phyloP scores from a whole-genome alignment of 2,113 vertebrate genomes.

The Bubo scandiacus region DNA sequence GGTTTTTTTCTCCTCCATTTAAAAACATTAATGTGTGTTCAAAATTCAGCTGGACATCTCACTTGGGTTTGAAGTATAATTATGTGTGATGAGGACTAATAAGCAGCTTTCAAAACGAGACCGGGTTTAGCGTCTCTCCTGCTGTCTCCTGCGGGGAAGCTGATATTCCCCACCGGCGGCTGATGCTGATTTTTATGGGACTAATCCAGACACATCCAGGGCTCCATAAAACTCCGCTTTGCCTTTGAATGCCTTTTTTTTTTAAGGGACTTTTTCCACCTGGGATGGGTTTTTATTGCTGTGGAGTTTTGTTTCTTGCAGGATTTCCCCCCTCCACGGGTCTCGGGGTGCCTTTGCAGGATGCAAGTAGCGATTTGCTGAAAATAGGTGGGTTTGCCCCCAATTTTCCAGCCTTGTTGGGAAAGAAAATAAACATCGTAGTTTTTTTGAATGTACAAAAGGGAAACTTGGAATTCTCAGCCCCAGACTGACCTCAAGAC shows the following conservation, averaged over 20 bases:
- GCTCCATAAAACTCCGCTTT: background rate
- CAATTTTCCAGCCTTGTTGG: background rate
- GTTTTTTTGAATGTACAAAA: background rate
- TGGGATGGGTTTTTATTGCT: background rate
- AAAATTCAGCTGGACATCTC: conserved; percentile 3
- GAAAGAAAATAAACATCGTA: background rate
- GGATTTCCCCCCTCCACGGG: fast-evolving
- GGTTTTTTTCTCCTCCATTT: background rate
- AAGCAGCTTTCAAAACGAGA: conserved; percentile 27
- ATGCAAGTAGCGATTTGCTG: background rate
- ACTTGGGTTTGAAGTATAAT: conserved; percentile 46
- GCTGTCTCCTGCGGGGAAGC: background rate
- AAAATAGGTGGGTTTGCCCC: background rate
- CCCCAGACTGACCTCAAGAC: background rate
- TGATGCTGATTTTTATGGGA: background rate
- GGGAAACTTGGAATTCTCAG: background rate
- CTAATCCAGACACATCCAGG: background rate
- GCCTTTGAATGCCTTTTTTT: background rate
- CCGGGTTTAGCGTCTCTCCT: background rate
- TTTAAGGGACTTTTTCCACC: background rate
- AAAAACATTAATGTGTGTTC: background rate
- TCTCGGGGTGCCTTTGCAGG: background rate
- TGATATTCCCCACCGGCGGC: background rate
- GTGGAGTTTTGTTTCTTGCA: background rate
- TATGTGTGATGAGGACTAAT: conserved; percentile 52